Conservation (phyloP, 2,797 vertebrate species). For the Myotis myotis region DNA sequence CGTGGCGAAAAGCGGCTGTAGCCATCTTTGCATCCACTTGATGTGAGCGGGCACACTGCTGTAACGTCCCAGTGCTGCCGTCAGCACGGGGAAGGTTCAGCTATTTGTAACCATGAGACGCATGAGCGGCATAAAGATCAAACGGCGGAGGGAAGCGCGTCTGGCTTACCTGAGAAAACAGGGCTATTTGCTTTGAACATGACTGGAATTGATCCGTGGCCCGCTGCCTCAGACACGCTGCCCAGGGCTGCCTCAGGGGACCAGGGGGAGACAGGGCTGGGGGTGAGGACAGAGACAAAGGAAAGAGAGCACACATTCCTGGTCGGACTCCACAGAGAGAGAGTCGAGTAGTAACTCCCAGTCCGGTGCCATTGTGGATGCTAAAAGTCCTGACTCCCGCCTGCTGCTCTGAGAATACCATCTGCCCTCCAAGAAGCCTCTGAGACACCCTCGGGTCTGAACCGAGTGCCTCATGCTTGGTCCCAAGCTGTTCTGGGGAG, state of each 20-base stretch:
- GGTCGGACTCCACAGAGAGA: not conserved
- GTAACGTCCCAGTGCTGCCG: slow-evolving; percentile 57
- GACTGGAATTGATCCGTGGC: not conserved
- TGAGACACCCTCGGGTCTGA: not conserved
- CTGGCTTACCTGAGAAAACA: slow-evolving; percentile 47
- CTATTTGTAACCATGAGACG: slow-evolving; percentile 64
- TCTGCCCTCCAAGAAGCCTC: not conserved
- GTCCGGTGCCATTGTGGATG: accelerated
- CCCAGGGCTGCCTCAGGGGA: not conserved
- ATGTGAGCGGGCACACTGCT: slow-evolving; percentile 72
- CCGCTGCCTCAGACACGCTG: slow-evolving; percentile 12
- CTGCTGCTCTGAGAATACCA: not conserved
- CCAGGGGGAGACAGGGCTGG: not conserved
- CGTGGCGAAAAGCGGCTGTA: slow-evolving; percentile 65
- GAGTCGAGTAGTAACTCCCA: not conserved
- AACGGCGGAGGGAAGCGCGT: not conserved
- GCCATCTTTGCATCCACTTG: slow-evolving; percentile 74
- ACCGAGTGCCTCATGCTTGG: accelerated
- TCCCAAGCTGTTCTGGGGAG: not conserved
- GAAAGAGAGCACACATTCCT: not conserved
- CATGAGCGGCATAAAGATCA: slow-evolving; percentile 70
- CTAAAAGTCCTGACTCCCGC: not conserved
- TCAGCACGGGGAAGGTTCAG: slow-evolving; percentile 35
- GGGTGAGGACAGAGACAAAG: not conserved
- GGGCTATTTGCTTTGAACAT: not conserved